A percentile compares a stretch with the other conserved stretches of the same genome.
Evolutionary conservation across 2,113 vertebrate species (phyloP).

Genomic region (Prolemur simus): DNA sequence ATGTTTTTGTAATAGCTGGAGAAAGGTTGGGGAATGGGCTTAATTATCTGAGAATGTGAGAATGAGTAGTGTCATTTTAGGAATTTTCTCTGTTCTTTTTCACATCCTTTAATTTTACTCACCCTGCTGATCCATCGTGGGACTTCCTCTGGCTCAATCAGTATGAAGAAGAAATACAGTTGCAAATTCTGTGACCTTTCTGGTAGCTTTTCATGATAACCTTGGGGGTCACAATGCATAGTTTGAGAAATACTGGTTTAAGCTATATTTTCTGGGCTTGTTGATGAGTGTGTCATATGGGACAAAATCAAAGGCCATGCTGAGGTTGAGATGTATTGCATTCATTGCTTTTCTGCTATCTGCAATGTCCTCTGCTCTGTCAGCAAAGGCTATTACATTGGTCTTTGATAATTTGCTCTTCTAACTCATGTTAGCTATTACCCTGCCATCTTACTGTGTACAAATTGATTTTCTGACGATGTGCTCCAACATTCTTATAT

Average conservation of each 20-base stretch:
- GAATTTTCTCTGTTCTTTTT: neutral
- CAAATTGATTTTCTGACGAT: constrained; percentile 45
- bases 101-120: neutral
- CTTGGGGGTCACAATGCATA: constrained; percentile 21
- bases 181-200: neutral
- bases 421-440: constrained; percentile 49
- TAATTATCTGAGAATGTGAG: neutral
- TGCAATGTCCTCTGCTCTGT: constrained; percentile 43
- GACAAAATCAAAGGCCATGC: constrained; percentile 63
- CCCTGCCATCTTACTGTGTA: constrained; percentile 23
- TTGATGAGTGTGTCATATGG: constrained; percentile 60
- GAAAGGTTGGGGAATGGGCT: neutral
- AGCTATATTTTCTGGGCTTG: constrained; percentile 57
- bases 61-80: neutral
- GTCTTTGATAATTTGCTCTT: constrained; percentile 63
- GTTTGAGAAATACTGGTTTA: constrained; percentile 56
- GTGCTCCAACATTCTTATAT: constrained; percentile 11
- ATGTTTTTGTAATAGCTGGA: neutral
- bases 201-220: constrained; percentile 42
- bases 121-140: neutral
- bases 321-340: constrained; percentile 4
- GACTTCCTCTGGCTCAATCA: neutral
- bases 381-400: constrained; percentile 63
- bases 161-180: constrained; percentile 6
- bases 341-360: constrained; percentile 72